Base-by-base conservation (phyloP, 2,113 vertebrate genomes). In the Odobenus rosmarus region DNA sequence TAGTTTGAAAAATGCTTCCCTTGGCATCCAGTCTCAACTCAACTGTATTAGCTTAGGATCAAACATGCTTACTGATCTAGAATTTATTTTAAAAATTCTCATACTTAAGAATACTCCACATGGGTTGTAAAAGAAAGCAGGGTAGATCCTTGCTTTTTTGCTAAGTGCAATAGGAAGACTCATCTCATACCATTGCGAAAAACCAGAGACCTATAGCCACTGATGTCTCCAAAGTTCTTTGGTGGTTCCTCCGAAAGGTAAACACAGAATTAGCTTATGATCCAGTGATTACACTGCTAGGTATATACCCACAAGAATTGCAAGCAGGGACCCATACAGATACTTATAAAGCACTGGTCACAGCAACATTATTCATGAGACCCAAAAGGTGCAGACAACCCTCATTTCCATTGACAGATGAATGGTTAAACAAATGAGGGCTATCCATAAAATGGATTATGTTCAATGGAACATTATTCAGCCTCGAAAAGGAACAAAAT, bases 91-190 rank as follows among this genome's bases (percentile, higher is more conserved):
- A 77, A 39, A 69, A 79, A 71, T 89, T 82, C 24, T 95, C 51
- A 28, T 94, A 91, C 88, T 91, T 82, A 96, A 93, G 62, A 84
- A 61, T 84, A 77, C 87, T 93, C 90, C 64, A 91, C 79, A 88
- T 90, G 59, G 42, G 26, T 36, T 86, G 72, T 49, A 88, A 55
- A 85, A 93, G 74, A 42, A 85, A 81, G 55, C 67, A 64, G 83
- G 55, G 31, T 26, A 6, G 71, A 49, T 3, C 13, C 74, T 96
- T 76, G 5, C 51, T 72, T 77, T 96, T 96, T 83, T 67, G 84
- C 77, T 53, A 88, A 92, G n/a, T 42, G n/a, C 18, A n/a, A 53
- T 62, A 23, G 55, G 87, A 90, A 16, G 18, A 42, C 2, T 93
- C 12, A 84, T 90, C 33, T 62, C 31, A 79, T 7, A 85, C 59